Percentiles rank a stretch among this genome's conserved stretches.
Conservation (phyloP, 2,113 vertebrate genomes). For the Penelope pileata region DNA sequence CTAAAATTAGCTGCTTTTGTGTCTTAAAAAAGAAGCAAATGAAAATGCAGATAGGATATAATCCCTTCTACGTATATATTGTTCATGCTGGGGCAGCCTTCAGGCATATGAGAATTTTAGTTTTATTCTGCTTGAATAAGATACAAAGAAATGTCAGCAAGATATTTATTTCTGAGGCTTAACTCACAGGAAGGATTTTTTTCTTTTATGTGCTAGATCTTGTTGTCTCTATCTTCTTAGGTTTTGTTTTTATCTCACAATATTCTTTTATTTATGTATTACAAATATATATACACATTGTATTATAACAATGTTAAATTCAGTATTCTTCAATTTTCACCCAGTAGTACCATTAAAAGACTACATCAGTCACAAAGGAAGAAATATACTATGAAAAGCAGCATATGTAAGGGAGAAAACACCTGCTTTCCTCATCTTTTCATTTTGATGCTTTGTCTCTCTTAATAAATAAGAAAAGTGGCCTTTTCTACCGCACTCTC, state of each 20-base stretch:
- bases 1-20: background rate
- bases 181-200: background rate
- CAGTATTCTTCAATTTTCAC: background rate
- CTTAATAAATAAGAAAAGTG: background rate
- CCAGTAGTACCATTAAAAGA: background rate
- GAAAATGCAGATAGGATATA: conserved; percentile 30
- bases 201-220: background rate
- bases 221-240: background rate
- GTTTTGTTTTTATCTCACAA: background rate
- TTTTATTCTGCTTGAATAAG: conserved; percentile 33
- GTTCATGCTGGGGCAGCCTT: background rate
- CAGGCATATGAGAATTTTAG: conserved; percentile 29
- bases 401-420: background rate
- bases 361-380: background rate
- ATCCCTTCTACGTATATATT: background rate
- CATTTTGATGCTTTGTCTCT: background rate
- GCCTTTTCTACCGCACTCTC: accelerated
- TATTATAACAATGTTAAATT: background rate
- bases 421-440: background rate
- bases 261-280: background rate
- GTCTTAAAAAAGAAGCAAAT: conserved; percentile 1
- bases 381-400: background rate
- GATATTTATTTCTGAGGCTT: conserved; percentile 7
- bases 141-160: conserved; percentile 30
- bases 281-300: background rate